Evolutionary conservation across 2,888 invertebrate genomes (phyloP).

Genomic region (Aricia artaxerxes): DNA sequence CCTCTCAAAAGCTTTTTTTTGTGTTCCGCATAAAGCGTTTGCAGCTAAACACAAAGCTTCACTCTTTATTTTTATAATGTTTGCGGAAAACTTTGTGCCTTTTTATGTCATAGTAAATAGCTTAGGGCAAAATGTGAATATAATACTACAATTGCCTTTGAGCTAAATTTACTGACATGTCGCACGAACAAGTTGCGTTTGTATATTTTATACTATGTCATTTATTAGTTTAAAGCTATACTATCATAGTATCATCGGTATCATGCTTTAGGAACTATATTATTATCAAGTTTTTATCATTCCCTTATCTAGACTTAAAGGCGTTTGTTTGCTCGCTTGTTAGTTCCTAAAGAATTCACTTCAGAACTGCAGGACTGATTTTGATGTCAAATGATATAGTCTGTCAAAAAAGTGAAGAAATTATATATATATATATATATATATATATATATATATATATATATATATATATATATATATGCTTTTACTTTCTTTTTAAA

Average conservation of each 20-base stretch:
- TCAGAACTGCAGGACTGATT: too few species aligned
- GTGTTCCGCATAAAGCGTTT: conserved; percentile 1
- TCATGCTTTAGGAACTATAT: neutral
- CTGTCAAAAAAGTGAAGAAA: too few species aligned
- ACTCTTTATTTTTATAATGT: conserved; percentile 27
- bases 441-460: too few species aligned
- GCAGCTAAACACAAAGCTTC: conserved; percentile 22
- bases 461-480: too few species aligned
- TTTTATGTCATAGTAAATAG: conserved; percentile 20
- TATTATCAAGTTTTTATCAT: neutral
- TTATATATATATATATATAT: too few species aligned
- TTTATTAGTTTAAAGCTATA: neutral
- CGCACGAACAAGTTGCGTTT: conserved; percentile 7
- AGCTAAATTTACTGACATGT: neutral
- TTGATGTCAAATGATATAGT: too few species aligned
- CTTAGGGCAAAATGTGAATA: conserved; percentile 1
- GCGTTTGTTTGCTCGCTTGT: neutral
- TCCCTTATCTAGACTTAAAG: neutral
- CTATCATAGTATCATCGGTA: neutral
- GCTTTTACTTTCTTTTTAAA: too few species aligned
- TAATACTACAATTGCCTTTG: conserved; percentile 23
- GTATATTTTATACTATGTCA: neutral
- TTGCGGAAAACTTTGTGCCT: conserved; percentile 14
- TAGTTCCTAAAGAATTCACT: too few species aligned
- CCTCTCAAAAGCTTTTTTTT: conserved; percentile 9